Evolutionary conservation across 2,797 vertebrate species (phyloP), one percentile per base, ranked within the genome.

Genomic region (Coilia nasus): DNA sequence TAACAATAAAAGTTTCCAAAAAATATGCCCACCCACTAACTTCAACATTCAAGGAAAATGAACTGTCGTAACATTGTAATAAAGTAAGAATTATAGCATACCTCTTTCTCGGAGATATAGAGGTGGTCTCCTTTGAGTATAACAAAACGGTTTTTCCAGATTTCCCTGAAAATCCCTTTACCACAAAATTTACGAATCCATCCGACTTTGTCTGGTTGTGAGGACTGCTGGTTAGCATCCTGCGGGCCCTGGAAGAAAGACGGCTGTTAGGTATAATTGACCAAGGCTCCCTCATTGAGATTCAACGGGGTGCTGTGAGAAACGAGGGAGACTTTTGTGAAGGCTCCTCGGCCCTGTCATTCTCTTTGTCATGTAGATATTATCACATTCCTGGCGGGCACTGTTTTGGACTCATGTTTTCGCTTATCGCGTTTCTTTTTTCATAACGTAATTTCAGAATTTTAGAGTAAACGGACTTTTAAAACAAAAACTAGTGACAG

Each of bases 111-210:
- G 0, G 97, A 96, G 92, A 99, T 93, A 91, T 94, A 97, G 64
- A 99, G 97, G 92, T 99, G 98, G 85, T 98, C 97, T 86, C 96
- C 97, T 89, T 94, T 96, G 86, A 99, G 93, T 78, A 98, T 92
- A 90, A 97, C 95, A 2, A 96, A 99, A 88, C 98, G 96, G 93
- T 97, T 98, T 93, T 96, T 99, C 98, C 98, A 99, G 92, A 99
- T 97, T 92, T 98, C 97, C 87, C 98, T 94, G 94, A 99, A 99
- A 91, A 99, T 97, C 82, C 98, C 98, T 92, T 94, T 97, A 54
- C 97, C 97, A 84, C 97, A 98, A 89, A 97, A 99, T 94, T 97
- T 98, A 75, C 97, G 95, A 92, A 98, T 97, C 98, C 98, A 99
- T 90, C 97, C 97, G 47, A 96, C 95, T 93, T 98, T 99, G 84